A percentile compares a stretch with the other conserved stretches of the same genome.
These are phyloP conservation scores for Chionoecetes opilio DNA, from an alignment of 1,140 invertebrate species.

Conservation along the genomic window DNA sequence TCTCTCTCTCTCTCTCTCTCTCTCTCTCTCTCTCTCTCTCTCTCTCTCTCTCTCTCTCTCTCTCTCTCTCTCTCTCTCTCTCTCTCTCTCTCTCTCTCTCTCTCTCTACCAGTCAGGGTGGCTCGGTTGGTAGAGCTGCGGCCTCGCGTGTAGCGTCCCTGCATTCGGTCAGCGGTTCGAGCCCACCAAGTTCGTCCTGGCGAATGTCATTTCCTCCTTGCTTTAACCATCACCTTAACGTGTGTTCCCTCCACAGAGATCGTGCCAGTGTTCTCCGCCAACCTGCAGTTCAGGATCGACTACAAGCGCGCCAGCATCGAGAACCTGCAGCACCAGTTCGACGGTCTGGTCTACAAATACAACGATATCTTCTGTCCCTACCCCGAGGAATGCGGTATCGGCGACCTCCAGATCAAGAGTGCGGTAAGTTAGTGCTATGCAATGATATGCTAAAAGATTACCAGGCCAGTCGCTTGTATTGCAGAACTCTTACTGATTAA, in stretches of 20 bases:
- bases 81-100: not conserved
- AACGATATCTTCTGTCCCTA: conserved; percentile 82
- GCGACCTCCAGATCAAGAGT: conserved; percentile 81
- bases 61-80: not conserved
- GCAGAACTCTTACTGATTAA: no score
- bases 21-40: not conserved
- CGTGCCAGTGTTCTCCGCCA: conserved; percentile 81
- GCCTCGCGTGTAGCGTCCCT: no score
- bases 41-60: not conserved
- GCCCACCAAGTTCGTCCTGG: no score
- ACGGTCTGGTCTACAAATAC: conserved; percentile 82
- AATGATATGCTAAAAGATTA: not conserved
- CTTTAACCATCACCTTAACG: no score
- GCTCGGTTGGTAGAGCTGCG: no score
- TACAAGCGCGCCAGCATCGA: conserved; percentile 81
- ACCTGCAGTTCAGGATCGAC: conserved; percentile 81
- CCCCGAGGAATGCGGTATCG: conserved; percentile 82
- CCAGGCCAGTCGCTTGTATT: not conserved
- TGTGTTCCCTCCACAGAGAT: conserved; percentile 76
- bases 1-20: conserved; percentile 17
- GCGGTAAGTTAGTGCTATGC: conserved; percentile 69
- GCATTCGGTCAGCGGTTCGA: no score
- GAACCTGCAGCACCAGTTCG: conserved; percentile 81
- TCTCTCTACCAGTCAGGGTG: conserved; percentile 25
- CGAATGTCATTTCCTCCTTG: no score